Percentiles rank a stretch among this genome's conserved stretches.
Evolutionary conservation across 2,888 invertebrate genomes (phyloP).

Genomic region (Drosophila nr. perissopoda): DNA sequence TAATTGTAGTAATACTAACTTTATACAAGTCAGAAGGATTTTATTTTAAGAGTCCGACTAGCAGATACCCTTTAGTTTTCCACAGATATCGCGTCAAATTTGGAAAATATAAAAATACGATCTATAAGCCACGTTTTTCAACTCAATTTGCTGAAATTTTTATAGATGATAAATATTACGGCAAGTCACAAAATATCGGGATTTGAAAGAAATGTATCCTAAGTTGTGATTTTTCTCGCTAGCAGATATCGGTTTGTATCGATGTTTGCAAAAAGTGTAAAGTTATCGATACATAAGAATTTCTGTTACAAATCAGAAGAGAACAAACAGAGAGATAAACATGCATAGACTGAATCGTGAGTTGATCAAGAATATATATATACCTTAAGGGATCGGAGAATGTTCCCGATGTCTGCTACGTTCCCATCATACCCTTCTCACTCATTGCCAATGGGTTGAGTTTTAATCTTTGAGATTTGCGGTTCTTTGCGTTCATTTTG

Average conservation of each 20-base stretch:
- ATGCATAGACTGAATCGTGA: background rate
- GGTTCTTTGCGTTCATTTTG: background rate
- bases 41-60: background rate
- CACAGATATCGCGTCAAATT: background rate
- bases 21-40: background rate
- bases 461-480: background rate
- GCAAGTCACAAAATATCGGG: background rate
- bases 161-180: too few species aligned
- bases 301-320: rapidly evolving
- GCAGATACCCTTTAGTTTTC: background rate
- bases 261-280: background rate
- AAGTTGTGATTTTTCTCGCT: background rate
- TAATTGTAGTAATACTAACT: background rate
- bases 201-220: background rate
- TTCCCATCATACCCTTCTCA: background rate
- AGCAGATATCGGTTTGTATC: background rate
- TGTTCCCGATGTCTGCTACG: background rate
- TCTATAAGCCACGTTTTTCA: too few species aligned
- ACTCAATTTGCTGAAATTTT: too few species aligned
- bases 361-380: background rate
- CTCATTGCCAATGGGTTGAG: background rate
- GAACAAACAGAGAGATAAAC: background rate
- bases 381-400: background rate
- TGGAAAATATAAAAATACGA: background rate
- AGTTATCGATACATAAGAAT: too few species aligned